These are phyloP conservation scores for Leptopilina syphax DNA, from an alignment of 2,888 invertebrate genomes.

Conservation along the genomic window DNA sequence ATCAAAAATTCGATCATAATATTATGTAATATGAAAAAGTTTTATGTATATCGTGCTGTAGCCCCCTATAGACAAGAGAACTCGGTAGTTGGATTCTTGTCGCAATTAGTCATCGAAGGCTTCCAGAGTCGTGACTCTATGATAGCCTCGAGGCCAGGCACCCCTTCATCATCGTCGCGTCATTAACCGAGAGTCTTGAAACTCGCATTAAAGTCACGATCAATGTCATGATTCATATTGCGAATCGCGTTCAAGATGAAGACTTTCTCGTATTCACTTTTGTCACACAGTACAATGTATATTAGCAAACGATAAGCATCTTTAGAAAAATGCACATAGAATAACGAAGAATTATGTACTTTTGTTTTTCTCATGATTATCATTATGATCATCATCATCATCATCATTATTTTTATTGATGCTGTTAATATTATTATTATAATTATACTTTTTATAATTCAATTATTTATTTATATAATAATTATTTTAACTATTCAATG, in stretches of 20 bases:
- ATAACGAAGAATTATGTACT: too few species aligned
- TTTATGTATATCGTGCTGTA: neutral
- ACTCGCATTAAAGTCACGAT: slow-evolving; percentile 51
- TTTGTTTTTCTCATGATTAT: too few species aligned
- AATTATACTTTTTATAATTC: too few species aligned
- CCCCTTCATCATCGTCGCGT: slow-evolving; percentile 46
- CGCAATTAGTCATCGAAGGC: slow-evolving; percentile 62
- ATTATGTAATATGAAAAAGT: slow-evolving; percentile 38
- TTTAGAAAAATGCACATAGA: neutral
- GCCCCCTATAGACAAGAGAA: slow-evolving; percentile 22
- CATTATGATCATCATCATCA: too few species aligned
- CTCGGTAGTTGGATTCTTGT: slow-evolving; percentile 58
- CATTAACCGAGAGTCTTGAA: slow-evolving; percentile 46
- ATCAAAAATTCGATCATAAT: slow-evolving; percentile 26
- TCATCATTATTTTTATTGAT: too few species aligned
- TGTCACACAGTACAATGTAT: neutral
- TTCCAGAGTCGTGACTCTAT: slow-evolving; percentile 53
- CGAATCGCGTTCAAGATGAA: neutral
- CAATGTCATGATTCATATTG: slow-evolving; percentile 43
- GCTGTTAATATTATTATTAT: too few species aligned
- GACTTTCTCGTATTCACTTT: slow-evolving; percentile 21
- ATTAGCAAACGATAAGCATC: neutral
- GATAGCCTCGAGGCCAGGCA: slow-evolving; percentile 45
- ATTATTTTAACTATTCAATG: too few species aligned
- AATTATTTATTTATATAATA: too few species aligned